Conservation (phyloP, 1,140 invertebrate genomes). For the Acyrthosiphon pisum region DNA sequence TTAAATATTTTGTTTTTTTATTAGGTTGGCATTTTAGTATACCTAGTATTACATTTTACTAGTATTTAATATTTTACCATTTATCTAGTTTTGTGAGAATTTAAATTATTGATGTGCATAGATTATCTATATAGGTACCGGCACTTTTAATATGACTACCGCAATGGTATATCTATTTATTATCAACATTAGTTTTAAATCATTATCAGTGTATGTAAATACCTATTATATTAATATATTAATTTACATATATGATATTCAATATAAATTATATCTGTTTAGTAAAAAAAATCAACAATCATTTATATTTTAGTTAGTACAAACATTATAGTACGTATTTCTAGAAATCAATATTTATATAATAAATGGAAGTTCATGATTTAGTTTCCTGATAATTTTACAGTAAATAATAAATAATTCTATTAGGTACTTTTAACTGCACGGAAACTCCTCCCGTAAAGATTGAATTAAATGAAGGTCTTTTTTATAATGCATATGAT, state of each 20-base stretch:
- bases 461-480: constrained; percentile 23
- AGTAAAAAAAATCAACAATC: not conserved
- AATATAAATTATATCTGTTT: no score
- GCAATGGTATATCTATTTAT: not conserved
- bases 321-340: not conserved
- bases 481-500: constrained; percentile 31
- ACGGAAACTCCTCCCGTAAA: not conserved
- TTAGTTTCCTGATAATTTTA: not conserved
- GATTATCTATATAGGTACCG: not conserved
- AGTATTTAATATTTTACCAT: no score
- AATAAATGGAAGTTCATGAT: not conserved
- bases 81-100: not conserved
- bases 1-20: no score
- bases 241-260: not conserved
- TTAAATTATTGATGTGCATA: not conserved
- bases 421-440: not conserved
- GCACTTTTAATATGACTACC: not conserved
- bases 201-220: not conserved
- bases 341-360: not conserved
- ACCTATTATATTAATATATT: not conserved
- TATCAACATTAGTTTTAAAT: not conserved
- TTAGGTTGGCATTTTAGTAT: no score
- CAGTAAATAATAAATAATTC: not conserved
- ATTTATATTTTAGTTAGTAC: not conserved
- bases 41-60: no score